These are phyloP conservation scores for Acanthiza pusilla DNA, from an alignment of 2,797 vertebrate genomes.

Conservation along the genomic window DNA sequence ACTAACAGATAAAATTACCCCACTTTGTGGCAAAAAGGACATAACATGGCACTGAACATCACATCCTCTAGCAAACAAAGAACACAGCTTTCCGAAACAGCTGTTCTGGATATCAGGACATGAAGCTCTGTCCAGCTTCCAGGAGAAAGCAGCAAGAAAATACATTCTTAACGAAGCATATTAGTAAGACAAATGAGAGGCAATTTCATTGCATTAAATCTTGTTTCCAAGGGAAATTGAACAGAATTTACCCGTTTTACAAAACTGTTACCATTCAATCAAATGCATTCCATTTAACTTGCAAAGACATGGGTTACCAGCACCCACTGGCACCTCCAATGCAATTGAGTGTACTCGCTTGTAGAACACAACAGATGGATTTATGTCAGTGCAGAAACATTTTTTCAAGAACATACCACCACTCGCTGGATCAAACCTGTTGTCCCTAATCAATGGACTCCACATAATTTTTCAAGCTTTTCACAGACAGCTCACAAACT, in stretches of 20 bases:
- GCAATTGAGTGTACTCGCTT: not conserved
- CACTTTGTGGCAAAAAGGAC: not conserved
- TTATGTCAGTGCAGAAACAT: not conserved
- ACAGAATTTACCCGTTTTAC: not conserved
- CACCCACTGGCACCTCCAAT: not conserved
- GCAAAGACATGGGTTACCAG: not conserved
- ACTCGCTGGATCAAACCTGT: not conserved
- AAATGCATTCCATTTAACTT: not conserved
- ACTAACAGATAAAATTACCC: not conserved
- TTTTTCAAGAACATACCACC: not conserved
- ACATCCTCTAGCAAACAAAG: not conserved
- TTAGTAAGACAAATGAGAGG: not conserved
- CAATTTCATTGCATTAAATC: not conserved
- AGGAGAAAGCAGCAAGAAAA: not conserved
- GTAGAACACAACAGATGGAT: not conserved
- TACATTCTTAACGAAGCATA: not conserved
- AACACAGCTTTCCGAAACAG: not conserved
- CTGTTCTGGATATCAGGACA: not conserved
- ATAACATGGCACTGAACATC: not conserved
- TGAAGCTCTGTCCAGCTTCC: not conserved
- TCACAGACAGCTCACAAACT: not conserved
- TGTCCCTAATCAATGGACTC: not conserved
- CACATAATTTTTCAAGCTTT: not conserved
- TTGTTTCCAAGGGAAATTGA: not conserved
- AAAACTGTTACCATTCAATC: not conserved